phyloP scores from a whole-genome alignment of 2,888 invertebrate genomes.

The Noctua fimbriata region DNA sequence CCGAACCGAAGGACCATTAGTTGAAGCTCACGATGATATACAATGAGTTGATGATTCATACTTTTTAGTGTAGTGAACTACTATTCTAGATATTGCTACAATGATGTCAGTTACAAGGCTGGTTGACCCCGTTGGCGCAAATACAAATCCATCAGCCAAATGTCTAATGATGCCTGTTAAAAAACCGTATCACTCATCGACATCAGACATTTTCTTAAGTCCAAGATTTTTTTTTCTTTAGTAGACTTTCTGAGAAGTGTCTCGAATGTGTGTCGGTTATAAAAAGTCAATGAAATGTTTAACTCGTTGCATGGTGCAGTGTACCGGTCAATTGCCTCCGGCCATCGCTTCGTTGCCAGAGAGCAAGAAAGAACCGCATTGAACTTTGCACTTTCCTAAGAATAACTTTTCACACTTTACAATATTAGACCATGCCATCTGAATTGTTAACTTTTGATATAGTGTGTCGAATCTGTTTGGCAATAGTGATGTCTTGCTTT shows the following conservation, averaged over 20 bases:
- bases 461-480: background rate
- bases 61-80: slow-evolving; percentile 22
- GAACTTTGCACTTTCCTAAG: slow-evolving; percentile 60
- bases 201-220: slow-evolving; percentile 12
- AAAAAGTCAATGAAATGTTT: slow-evolving; percentile 37
- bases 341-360: slow-evolving; percentile 31
- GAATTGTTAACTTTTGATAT: background rate
- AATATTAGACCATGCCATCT: slow-evolving; percentile 30
- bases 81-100: slow-evolving; percentile 34
- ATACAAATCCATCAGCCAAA: slow-evolving; percentile 58
- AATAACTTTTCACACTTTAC: slow-evolving; percentile 33
- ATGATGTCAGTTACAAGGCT: slow-evolving; percentile 40
- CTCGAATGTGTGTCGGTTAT: slow-evolving; percentile 43
- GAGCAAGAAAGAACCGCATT: slow-evolving; percentile 52
- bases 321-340: slow-evolving; percentile 70
- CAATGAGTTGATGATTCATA: slow-evolving; percentile 34
- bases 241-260: slow-evolving; percentile 35
- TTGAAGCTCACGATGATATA: background rate
- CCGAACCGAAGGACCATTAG: slow-evolving; percentile 5
- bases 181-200: slow-evolving; percentile 40
- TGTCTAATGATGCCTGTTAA: slow-evolving; percentile 31
- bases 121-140: slow-evolving; percentile 60
- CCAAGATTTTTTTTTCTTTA: background rate
- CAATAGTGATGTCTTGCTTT: background rate
- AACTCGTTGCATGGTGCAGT: slow-evolving; percentile 31